These are phyloP conservation scores for Ranitomeya variabilis DNA, from an alignment of 2,113 vertebrate species.

Conservation along the genomic window DNA sequence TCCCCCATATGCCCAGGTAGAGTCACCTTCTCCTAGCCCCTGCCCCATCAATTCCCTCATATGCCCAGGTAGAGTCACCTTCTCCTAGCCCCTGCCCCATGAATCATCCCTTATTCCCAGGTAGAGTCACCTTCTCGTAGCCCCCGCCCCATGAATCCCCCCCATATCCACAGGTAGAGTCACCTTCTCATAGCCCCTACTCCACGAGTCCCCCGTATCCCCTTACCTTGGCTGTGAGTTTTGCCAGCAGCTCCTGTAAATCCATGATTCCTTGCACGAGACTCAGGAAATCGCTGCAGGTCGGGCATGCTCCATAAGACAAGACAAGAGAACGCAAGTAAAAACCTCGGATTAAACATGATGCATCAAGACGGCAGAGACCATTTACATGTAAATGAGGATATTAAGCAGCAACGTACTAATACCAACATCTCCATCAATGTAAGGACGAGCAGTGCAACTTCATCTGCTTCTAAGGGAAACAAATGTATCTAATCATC, in stretches of 20 bases:
- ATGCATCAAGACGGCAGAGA: background rate
- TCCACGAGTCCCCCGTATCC: background rate
- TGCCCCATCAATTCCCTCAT: no score
- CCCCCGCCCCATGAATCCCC: background rate
- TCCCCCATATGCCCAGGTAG: no score
- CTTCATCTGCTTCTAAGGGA: background rate
- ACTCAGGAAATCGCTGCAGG: slow-evolving; percentile 97
- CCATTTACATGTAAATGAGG: background rate
- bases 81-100: no score
- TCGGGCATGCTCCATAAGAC: slow-evolving; percentile 90
- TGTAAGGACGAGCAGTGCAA: background rate
- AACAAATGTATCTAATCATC: slow-evolving; percentile 10
- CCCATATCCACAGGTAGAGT: background rate
- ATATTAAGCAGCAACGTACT: background rate
- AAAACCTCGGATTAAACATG: background rate
- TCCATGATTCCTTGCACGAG: slow-evolving; percentile 99
- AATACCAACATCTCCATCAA: background rate
- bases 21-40: no score
- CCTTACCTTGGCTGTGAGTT: slow-evolving; percentile 96
- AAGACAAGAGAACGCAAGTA: slow-evolving; percentile 59
- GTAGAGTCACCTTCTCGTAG: no score
- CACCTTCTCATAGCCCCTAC: background rate
- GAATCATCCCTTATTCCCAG: slow-evolving; percentile 50
- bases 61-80: no score
- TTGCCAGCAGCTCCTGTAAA: slow-evolving; percentile 94